phyloP scores from a whole-genome alignment of 2,797 vertebrate species.

The Threskiornis aethiopicus region DNA sequence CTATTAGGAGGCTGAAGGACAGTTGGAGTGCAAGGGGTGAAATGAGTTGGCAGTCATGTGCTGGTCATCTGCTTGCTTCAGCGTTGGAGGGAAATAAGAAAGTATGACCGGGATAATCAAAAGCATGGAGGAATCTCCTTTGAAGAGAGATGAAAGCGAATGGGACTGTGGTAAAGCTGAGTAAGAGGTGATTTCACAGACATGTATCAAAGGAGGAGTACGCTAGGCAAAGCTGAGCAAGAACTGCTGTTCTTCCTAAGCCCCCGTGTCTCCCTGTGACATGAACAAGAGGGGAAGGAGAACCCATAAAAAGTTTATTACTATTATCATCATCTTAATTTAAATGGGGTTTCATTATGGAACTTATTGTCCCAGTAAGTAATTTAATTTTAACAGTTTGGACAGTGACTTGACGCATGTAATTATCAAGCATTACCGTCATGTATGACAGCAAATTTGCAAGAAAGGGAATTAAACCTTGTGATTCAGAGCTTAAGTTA shows the following conservation, averaged over 20 bases:
- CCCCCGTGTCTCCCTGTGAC: not conserved
- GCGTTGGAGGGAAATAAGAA: not conserved
- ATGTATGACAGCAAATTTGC: not conserved
- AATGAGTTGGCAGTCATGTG: not conserved
- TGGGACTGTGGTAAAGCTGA: not conserved
- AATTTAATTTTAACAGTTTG: not conserved
- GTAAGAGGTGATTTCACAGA: slow-evolving; percentile 38
- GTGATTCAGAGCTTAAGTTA: slow-evolving; percentile 26
- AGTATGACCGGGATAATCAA: slow-evolving; percentile 35
- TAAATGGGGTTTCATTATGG: not conserved
- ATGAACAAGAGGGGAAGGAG: not conserved
- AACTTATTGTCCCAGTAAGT: not conserved
- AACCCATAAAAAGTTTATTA: not conserved
- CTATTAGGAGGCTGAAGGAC: not conserved
- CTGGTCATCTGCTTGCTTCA: slow-evolving; percentile 17
- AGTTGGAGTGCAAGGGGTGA: not conserved
- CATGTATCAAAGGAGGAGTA: not conserved
- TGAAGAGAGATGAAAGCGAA: slow-evolving; percentile 37
- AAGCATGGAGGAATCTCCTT: slow-evolving; percentile 36
- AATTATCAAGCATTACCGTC: not conserved
- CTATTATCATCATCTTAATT: not conserved
- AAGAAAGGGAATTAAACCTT: slow-evolving; percentile 9
- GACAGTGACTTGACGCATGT: not conserved
- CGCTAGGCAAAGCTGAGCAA: not conserved
- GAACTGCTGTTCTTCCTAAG: not conserved